phyloP scores from a whole-genome alignment of 2,113 vertebrate genomes.

The Oceanites oceanicus region DNA sequence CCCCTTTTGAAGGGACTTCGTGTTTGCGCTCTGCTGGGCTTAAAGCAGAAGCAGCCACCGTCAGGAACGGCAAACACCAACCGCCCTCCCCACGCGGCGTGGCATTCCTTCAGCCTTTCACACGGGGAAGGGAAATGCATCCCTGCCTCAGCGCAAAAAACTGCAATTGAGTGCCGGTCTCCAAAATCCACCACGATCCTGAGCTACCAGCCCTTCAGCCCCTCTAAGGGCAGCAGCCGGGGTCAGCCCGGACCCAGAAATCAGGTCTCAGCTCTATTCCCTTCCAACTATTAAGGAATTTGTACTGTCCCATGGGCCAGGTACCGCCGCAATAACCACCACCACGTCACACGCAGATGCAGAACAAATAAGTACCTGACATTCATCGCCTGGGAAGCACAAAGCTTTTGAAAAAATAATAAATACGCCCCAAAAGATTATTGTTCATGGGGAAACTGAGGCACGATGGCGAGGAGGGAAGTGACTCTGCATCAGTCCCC shows the following conservation, averaged over 20 bases:
- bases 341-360: rapidly evolving
- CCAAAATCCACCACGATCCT: not conserved
- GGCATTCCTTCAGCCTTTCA: rapidly evolving
- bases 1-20: no score
- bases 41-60: not conserved
- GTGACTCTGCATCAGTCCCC: not conserved
- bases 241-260: not conserved
- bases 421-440: not conserved
- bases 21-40: not conserved
- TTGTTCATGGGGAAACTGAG: not conserved
- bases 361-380: rapidly evolving
- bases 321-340: not conserved
- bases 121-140: rapidly evolving
- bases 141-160: not conserved
- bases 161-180: rapidly evolving
- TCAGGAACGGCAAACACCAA: not conserved
- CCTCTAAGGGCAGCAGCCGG: not conserved
- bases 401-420: not conserved
- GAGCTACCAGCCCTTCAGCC: not conserved
- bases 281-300: not conserved
- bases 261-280: no score
- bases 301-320: rapidly evolving
- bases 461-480: rapidly evolving
- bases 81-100: not conserved
- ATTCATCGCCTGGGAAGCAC: rapidly evolving